Conservation (phyloP, 2,113 vertebrate genomes). For the Nestor notabilis region DNA sequence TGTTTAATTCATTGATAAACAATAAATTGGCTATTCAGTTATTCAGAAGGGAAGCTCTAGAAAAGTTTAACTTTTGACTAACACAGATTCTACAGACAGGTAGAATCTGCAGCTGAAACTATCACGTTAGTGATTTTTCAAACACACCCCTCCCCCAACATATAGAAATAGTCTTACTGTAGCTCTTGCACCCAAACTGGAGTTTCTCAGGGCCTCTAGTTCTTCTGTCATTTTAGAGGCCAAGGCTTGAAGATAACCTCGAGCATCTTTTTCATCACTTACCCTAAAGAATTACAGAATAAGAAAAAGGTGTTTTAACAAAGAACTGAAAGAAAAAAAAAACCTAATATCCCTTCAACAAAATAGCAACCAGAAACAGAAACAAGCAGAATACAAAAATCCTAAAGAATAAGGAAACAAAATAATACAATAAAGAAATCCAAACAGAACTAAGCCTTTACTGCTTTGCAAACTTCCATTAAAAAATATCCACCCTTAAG, state of each 20-base stretch:
- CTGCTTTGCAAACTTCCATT: background rate
- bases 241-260: constrained; percentile 95
- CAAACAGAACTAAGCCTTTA: background rate
- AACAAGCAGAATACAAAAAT: background rate
- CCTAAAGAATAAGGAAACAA: background rate
- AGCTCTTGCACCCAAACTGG: constrained; percentile 92
- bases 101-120: background rate
- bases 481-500: background rate
- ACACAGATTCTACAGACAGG: background rate
- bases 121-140: background rate
- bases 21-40: background rate
- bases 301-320: background rate
- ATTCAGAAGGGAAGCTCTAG: background rate
- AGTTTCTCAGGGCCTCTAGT: constrained; percentile 91
- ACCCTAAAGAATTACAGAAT: constrained; percentile 79
- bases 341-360: background rate
- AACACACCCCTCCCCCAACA: background rate
- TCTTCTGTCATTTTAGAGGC: constrained; percentile 99
- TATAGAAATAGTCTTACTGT: constrained; percentile 78
- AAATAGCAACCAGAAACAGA: background rate
- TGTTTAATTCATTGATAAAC: background rate
- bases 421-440: background rate
- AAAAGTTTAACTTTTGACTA: background rate
- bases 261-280: constrained; percentile 97
- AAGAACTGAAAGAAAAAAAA: background rate